Evolutionary conservation across 2,888 invertebrate genomes (phyloP), one percentile per base, ranked within the genome.

Genomic region (Trichacis sp.): DNA sequence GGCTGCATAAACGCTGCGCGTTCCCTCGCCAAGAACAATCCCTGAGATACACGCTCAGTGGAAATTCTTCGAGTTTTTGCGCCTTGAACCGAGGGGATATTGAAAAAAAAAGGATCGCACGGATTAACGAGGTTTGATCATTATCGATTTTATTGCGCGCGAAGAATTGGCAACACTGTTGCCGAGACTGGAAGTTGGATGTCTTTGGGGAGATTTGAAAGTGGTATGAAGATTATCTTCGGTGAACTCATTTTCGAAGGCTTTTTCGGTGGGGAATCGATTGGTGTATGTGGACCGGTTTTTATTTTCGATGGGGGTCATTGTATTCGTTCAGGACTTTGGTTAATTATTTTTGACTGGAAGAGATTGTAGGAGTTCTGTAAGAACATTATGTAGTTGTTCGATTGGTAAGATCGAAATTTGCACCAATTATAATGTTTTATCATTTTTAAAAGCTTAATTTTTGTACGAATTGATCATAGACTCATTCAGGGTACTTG

Each of bases 21-120:
- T 69, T 64, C 69, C 71, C 73, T 73, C 73, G 74, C 72, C 71
- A 69, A 69, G 69, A 71, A 67, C 77, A 73, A 77, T 73, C 71
- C 73, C 73, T 64, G 68, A 71, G 72, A 73, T 72, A 70, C 66
- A 67, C 72, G 57, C 56, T 58, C 62, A 53, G 47, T 12, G 49
- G 33, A 17, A 33, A 30, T 29, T 2, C 29, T 36, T 20, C 53
- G 50, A 45, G 55, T 55, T 46, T 33, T 33, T n/a, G n/a, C n/a
- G n/a, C n/a, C n/a, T n/a, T n/a, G n/a, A n/a, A n/a, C n/a, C n/a
- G n/a, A n/a, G n/a, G n/a, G n/a, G n/a, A n/a, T n/a, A n/a, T n/a
- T n/a, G n/a, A 8, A 24, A 24, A 24, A 24, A 24, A 62, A 66
- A 66, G 45, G 19, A 15, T 48, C 55, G 50, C 49, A 51, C 40